Percentiles rank a stretch among this genome's conserved stretches.
These are phyloP conservation scores for Cecropterus lyciades DNA, from an alignment of 1,140 invertebrate genomes.

Conservation along the genomic window DNA sequence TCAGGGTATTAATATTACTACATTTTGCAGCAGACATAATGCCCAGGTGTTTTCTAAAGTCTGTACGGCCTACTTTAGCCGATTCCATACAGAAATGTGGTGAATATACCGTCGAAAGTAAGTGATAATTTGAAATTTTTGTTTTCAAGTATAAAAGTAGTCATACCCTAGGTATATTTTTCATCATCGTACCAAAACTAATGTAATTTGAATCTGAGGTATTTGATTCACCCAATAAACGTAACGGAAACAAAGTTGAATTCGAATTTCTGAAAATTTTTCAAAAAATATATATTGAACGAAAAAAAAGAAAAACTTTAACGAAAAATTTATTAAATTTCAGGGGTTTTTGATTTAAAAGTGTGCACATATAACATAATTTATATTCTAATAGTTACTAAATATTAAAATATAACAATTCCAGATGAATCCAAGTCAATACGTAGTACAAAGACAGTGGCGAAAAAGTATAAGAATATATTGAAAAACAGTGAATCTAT, in stretches of 20 bases:
- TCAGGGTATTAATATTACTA: slow-evolving; percentile 13
- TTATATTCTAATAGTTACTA: too few relatives aligned
- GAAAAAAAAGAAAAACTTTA: too few relatives aligned
- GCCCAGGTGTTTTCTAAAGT: slow-evolving; percentile 68
- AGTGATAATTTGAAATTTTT: slow-evolving; percentile 33
- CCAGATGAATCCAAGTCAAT: slow-evolving; percentile 53
- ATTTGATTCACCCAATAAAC: too few relatives aligned
- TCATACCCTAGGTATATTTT: background rate
- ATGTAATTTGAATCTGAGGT: too few relatives aligned
- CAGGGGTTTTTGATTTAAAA: too few relatives aligned
- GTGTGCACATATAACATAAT: too few relatives aligned
- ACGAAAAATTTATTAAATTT: too few relatives aligned
- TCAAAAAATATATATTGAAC: too few relatives aligned
- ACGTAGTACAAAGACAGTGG: slow-evolving; percentile 44
- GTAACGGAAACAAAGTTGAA: too few relatives aligned
- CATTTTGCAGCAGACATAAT: slow-evolving; percentile 44
- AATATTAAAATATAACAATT: slow-evolving; percentile 17
- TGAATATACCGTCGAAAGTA: slow-evolving; percentile 52
- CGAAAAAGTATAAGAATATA: slow-evolving; percentile 62
- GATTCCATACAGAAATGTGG: slow-evolving; percentile 63
- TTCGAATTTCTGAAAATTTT: too few relatives aligned
- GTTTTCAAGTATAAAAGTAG: background rate
- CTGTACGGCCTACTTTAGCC: slow-evolving; percentile 50
- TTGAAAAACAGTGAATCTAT: slow-evolving; percentile 69
- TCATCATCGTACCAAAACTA: background rate